A percentile compares a stretch with the other conserved stretches of the same genome.
Conservation (phyloP, 2,113 vertebrate genomes). For the Delphinus delphis region DNA sequence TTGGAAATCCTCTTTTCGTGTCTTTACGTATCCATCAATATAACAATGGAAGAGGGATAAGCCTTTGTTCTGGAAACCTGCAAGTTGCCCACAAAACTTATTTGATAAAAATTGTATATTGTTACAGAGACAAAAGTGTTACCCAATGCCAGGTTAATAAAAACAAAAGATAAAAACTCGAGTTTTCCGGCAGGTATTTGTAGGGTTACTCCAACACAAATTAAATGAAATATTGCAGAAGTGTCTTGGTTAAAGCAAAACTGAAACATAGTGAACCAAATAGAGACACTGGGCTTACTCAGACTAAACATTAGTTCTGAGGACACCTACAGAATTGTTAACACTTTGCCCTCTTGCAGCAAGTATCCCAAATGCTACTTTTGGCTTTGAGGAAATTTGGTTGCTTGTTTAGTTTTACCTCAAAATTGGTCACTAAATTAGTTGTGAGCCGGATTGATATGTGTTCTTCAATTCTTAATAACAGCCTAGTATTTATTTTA, state of each 20-base stretch:
- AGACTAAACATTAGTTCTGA: background rate
- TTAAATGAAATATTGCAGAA: background rate
- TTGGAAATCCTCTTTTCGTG: conserved; percentile 13
- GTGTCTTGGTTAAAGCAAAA: conserved; percentile 21
- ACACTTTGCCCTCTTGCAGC: background rate
- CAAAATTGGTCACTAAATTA: background rate
- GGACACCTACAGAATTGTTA: background rate
- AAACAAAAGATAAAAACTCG: background rate
- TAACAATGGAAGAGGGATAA: background rate
- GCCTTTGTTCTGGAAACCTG: conserved; percentile 17
- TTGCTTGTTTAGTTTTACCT: conserved; percentile 11
- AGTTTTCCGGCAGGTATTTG: conserved; percentile 5
- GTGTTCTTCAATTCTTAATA: background rate
- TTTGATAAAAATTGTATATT: conserved; percentile 6
- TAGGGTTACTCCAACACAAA: background rate
- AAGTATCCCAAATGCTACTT: background rate
- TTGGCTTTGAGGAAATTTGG: background rate
- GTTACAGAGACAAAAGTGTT: background rate
- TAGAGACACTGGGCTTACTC: background rate
- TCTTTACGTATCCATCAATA: background rate
- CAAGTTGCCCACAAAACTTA: background rate
- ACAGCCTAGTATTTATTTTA: background rate
- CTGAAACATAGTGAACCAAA: background rate
- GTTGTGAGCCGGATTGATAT: background rate
- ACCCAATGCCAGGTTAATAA: background rate